These are phyloP conservation scores for Acanthopagrus latus DNA, from an alignment of 2,797 vertebrate species.

Conservation along the genomic window DNA sequence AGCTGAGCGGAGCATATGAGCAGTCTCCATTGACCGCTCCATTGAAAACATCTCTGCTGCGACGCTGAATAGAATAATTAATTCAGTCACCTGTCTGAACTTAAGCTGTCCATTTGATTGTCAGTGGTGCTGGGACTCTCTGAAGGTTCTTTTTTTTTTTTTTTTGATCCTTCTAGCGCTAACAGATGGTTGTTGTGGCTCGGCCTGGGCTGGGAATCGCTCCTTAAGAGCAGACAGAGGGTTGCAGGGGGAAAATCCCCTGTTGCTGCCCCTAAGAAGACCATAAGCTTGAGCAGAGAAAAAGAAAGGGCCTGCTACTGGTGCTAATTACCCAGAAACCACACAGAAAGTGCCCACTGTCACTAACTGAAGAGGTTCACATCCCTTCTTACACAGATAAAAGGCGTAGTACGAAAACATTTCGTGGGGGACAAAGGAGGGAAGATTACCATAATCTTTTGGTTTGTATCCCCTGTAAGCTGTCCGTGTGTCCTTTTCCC, in stretches of 20 bases:
- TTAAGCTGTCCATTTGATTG: constrained; percentile 89
- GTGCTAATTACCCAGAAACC: constrained; percentile 99
- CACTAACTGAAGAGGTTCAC: constrained; percentile 99
- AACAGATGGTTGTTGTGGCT: constrained; percentile 97
- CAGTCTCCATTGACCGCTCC: constrained; percentile 66
- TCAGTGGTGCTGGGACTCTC: constrained; percentile 84
- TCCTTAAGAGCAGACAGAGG: constrained; percentile 91
- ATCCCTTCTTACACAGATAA: constrained; percentile 99
- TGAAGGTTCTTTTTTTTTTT: constrained; percentile 83
- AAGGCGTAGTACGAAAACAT: constrained; percentile 99
- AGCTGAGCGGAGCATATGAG: constrained; percentile 69
- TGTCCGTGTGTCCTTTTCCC: constrained; percentile 92
- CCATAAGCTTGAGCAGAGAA: constrained; percentile 99
- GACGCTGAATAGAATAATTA: constrained; percentile 79
- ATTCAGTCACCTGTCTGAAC: constrained; percentile 89
- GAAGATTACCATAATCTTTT: constrained; percentile 99
- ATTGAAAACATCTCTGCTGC: constrained; percentile 69
- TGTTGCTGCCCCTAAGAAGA: constrained; percentile 97
- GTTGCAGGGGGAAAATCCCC: constrained; percentile 90
- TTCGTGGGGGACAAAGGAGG: constrained; percentile 96
- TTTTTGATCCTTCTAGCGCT: constrained; percentile 91
- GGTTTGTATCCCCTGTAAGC: constrained; percentile 98
- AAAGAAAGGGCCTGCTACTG: constrained; percentile 98
- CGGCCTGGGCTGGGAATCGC: constrained; percentile 88
- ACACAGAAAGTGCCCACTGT: constrained; percentile 99